Base-by-base conservation (phyloP, 23 tunicate species). In the Aplidium turbinatum region DNA sequence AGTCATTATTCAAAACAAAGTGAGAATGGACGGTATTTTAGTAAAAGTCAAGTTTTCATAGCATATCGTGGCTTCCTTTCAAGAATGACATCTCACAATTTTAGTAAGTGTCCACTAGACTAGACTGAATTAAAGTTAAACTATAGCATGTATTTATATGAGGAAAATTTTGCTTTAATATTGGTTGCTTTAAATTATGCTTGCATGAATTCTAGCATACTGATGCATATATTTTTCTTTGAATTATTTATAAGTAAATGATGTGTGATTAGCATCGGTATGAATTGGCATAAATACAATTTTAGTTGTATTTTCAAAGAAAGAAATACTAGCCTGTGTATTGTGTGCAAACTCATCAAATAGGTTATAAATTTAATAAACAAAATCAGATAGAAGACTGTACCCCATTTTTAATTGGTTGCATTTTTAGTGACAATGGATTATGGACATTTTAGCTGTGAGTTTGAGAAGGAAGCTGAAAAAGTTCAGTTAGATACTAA, bases 21-120 rank as follows among this genome's bases (percentile, higher is more conserved):
- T 47, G 82, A 47, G 4, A 38, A 55, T 61, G 72, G 57, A 0
- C 71, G 82, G 26, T 76, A 45, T 58, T 76, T 76, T 47, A 58
- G 72, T 21, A 27, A 25, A 31, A 76, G 82, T 62, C 82, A 76
- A 47, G 7, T 76, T 22, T 76, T 61, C 51, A 76, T 62, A 61
- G 82, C 82, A 26, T 76, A 31, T 46, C 71, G 82, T 23, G 28
- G 58, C 5, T 76, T 25, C 47, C 58, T 76, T 28, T 24, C 82
- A 7, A 27, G 53, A 29, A 62, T 9, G 19, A 61, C 47, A 19
- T 54, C 79, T 1, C 16, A 30, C 35, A 68, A 57, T 22, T 45
- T 57, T 35, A 19, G 79, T 74, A 57, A 35, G 53, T 53, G 13
- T 20, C 16, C 11, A 42, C 50, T 9, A 42, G 13, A 42, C n/a